Evolutionary conservation across 2,888 invertebrate species (phyloP).

Genomic region (Megamerina dolium): DNA sequence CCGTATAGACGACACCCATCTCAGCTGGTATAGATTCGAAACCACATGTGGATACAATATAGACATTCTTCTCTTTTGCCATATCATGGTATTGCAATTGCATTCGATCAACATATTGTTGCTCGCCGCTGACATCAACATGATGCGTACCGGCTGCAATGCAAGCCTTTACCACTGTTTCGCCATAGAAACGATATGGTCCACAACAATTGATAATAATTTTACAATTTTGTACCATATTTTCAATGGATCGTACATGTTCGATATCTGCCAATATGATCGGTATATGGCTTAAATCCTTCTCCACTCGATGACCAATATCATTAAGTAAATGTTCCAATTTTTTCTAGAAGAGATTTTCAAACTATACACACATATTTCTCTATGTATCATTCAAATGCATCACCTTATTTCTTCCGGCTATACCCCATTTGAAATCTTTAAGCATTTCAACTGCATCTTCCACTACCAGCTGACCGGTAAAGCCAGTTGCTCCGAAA

Average conservation of each 20-base stretch:
- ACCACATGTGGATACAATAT: conserved; percentile 20
- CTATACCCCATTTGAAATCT: conserved; percentile 22
- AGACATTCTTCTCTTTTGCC: conserved; percentile 17
- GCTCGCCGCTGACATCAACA: conserved; percentile 22
- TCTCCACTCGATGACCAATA: conserved; percentile 11
- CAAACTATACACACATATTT: background rate
- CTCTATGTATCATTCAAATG: background rate
- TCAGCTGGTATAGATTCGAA: conserved; percentile 21
- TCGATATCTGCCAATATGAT: conserved; percentile 20
- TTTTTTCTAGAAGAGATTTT: conserved; percentile 12
- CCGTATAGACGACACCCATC: conserved; percentile 22
- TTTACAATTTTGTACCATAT: conserved; percentile 22
- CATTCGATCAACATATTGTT: conserved; percentile 21
- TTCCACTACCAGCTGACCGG: conserved; percentile 20
- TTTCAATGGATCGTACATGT: conserved; percentile 15
- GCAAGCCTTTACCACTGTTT: conserved; percentile 22
- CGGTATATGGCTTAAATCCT: conserved; percentile 18
- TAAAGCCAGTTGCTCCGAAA: conserved; percentile 23
- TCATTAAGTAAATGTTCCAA: conserved; percentile 15
- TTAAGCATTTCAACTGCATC: conserved; percentile 20
- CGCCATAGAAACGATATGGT: conserved; percentile 22
- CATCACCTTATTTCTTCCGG: conserved; percentile 22
- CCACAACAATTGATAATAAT: conserved; percentile 23
- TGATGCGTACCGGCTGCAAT: conserved; percentile 22
- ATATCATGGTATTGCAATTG: conserved; percentile 19